Base-by-base conservation (phyloP, 2,888 invertebrate genomes). In the Athalia rosae region DNA sequence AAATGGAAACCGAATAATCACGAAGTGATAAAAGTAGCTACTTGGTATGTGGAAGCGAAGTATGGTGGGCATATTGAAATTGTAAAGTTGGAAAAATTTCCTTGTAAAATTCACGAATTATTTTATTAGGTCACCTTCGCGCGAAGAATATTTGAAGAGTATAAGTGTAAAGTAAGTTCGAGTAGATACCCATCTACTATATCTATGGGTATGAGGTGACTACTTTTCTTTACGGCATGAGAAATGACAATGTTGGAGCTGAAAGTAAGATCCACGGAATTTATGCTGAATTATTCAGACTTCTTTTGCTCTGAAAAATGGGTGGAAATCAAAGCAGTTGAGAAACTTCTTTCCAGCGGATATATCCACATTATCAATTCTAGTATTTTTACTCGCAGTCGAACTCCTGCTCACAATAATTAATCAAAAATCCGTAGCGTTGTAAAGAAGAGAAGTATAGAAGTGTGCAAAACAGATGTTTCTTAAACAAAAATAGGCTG, bases 231-330 rank as follows among this genome's bases (percentile, higher is more conserved):
- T 28, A 67, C 47, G 28, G 28, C 28, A 41, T 41, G 50, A 53
- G 53, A 28, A 67, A 67, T 67, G 53, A 67, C 2, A 67, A 67
- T 50, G 53, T 67, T 7, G 67, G 53, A 67, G 45, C 53, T 15
- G 53, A 53, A 13, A 56, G 76, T 76, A 53, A 76, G 66, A 66
- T 58, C 58, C 50, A 50, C 56, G 64, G 45, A 56, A 76, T 76
- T 76, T 76, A 76, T 79, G 79, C 77, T 79, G 79, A 79, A 79
- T 79, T 79, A 79, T 79, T 79, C 79, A 79, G 76, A 28, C 28
- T 28, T 28, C 28, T 28, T 28, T 28, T 28, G n/a, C n/a, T n/a
- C n/a, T n/a, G n/a, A 69, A 77, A 79, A 77, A 69, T 58, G 63
- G 76, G 28, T 28, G 28, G 28, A 80, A 80, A 80, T 80, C 77